Conservation (phyloP, 2,888 invertebrate species). For the Drosophila cracens region DNA sequence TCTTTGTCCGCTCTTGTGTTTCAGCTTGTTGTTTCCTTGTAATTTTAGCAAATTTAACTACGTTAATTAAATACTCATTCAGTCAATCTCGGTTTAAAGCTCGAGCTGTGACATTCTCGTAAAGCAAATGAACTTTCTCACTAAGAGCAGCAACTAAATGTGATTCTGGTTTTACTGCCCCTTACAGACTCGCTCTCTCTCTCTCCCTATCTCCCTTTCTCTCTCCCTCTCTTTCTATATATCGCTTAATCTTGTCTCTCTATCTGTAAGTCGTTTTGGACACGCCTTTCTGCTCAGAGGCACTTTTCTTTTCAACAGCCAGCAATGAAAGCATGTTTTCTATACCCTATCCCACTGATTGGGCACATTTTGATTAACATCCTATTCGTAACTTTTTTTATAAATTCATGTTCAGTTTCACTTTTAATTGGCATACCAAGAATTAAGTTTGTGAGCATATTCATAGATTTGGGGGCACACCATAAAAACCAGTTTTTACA, state of each 20-base stretch:
- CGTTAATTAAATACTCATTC: constrained; percentile 57
- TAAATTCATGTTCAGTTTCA: neutral
- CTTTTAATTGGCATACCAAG: neutral
- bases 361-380: neutral
- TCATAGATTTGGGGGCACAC: too few relatives aligned
- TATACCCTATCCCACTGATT: constrained; percentile 27
- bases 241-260: neutral
- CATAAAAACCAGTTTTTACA: neutral
- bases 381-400: neutral
- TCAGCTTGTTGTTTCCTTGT: constrained; percentile 19
- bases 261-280: neutral
- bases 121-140: constrained; percentile 57
- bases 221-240: neutral
- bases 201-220: neutral
- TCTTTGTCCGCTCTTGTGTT: neutral
- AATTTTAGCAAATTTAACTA: constrained; percentile 41
- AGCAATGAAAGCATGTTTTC: constrained; percentile 22
- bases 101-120: constrained; percentile 16
- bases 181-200: neutral
- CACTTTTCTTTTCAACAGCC: constrained; percentile 63
- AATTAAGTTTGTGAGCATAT: neutral
- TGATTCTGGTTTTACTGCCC: constrained; percentile 23
- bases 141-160: constrained; percentile 30
- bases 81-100: constrained; percentile 45
- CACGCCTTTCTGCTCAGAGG: constrained; percentile 24